Conservation (phyloP, 2,888 invertebrate species). For the Scaptomyza caliginosa region DNA sequence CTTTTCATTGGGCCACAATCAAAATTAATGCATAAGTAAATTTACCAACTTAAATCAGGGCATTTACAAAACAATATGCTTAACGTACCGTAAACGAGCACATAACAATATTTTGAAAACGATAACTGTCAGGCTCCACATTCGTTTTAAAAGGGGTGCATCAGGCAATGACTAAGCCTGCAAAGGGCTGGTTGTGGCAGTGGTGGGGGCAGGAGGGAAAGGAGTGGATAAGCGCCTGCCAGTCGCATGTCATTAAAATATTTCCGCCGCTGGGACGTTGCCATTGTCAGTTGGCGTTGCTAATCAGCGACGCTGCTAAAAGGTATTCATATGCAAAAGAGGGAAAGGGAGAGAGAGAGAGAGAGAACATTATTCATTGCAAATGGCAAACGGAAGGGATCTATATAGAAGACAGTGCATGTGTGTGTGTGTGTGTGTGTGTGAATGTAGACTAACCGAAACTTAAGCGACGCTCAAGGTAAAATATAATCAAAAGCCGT, state of each 20-base stretch:
- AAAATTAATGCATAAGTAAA: constrained; percentile 59
- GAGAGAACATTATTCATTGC: constrained; percentile 72
- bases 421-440: constrained; percentile 14
- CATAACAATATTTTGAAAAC: constrained; percentile 71
- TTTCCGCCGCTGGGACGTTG: constrained; percentile 57
- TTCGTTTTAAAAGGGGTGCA: constrained; percentile 34
- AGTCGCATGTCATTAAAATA: constrained; percentile 74
- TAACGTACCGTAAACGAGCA: constrained; percentile 60
- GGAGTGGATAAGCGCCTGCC: constrained; percentile 18
- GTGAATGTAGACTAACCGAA: constrained; percentile 34
- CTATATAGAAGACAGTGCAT: constrained; percentile 30
- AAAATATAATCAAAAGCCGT: constrained; percentile 80
- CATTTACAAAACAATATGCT: constrained; percentile 55
- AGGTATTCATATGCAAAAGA: constrained; percentile 78
- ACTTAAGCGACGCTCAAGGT: constrained; percentile 76
- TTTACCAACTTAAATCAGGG: constrained; percentile 62
- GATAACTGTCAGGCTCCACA: constrained; percentile 67
- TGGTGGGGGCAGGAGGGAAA: not conserved
- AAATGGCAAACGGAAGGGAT: constrained; percentile 77
- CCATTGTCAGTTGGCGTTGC: constrained; percentile 71
- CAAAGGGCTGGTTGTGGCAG: not conserved
- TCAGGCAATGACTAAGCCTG: not conserved
- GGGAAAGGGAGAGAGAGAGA: constrained; percentile 34
- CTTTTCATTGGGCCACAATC: constrained; percentile 57
- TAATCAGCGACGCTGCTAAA: constrained; percentile 69